Base-by-base conservation (phyloP, 2,888 invertebrate genomes). In the Morpho achilles region DNA sequence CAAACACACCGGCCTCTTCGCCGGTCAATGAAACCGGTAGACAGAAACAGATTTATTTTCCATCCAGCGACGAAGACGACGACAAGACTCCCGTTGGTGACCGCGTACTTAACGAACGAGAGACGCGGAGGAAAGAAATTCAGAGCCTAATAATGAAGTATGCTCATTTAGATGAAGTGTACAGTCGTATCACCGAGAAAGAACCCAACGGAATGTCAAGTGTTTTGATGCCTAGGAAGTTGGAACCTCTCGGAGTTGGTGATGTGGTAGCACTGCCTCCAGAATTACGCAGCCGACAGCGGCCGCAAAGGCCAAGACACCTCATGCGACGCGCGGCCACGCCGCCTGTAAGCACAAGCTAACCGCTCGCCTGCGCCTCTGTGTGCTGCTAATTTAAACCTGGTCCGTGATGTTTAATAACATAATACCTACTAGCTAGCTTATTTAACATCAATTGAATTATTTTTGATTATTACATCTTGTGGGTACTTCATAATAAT, bases 131-230 rank as follows among this genome's bases (percentile, higher is more conserved):
- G 44, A 96, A 96, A 73, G 96, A 97, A 76, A 96, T 96, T 61
- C 95, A 96, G 78, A 94, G 94, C 70, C 88, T 97, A 60, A 96
- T 96, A 62, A 92, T 94, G 91, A 96, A 96, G 79, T 96, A 96
- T 79, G 94, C 95, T 41, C 95, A 95, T 50, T 86, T 96, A 66
- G 95, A 95, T 70, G 95, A 95, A 72, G 93, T 93, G 59, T 94
- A 94, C 79, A 93, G 91, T 22, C 87, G 92, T 32, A 82, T 87
- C 50, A 84, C 77, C 7, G 84, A 84, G 43, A 86, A 81, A 61
- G 82, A 80, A 43, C 59, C 71, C 42, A 84, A 80, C 65, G 81
- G 77, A 43, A 83, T 77, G 66, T 71, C 74, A 62, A 71, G 74
- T 61, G 66, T 72, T 56, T 67, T 71, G 50, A 69, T 66, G 60